Evolutionary conservation across 2,888 invertebrate species (phyloP).

Genomic region (Leptogaster cylindrica): DNA sequence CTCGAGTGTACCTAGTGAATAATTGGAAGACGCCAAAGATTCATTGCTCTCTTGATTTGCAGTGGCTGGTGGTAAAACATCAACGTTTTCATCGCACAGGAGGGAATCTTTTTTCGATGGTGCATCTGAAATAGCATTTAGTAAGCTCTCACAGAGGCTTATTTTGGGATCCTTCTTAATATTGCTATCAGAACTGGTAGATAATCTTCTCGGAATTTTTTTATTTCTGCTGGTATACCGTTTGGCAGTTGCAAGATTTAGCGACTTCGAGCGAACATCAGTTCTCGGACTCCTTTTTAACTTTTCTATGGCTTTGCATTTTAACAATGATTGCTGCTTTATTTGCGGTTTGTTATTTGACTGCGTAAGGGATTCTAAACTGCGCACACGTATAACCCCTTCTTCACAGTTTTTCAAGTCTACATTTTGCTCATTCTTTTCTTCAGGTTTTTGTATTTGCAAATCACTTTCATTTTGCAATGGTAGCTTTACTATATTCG

Average conservation of each 20-base stretch:
- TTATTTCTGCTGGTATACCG: slow-evolving; percentile 50
- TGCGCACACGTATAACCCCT: background rate
- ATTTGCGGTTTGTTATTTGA: slow-evolving; percentile 48
- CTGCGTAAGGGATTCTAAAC: slow-evolving; percentile 57
- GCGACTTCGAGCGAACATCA: slow-evolving; percentile 42
- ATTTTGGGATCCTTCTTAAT: slow-evolving; percentile 1
- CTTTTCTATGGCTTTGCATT: slow-evolving; percentile 43
- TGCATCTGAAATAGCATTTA: slow-evolving; percentile 2
- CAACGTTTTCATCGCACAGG: slow-evolving; percentile 65
- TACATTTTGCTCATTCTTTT: background rate
- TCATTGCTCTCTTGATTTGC: slow-evolving; percentile 55
- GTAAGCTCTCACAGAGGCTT: background rate
- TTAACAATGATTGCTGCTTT: slow-evolving; percentile 44
- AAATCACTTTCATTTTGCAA: background rate
- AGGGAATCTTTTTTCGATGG: slow-evolving; percentile 57
- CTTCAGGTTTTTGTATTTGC: background rate
- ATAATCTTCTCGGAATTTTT: slow-evolving; percentile 20
- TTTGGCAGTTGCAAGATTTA: slow-evolving; percentile 22
- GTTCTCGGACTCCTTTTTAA: slow-evolving; percentile 44
- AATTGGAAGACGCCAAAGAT: slow-evolving; percentile 7
- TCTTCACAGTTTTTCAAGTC: background rate
- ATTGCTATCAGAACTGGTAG: slow-evolving; percentile 34
- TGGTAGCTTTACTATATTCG: background rate
- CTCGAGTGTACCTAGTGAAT: background rate
- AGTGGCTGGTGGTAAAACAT: slow-evolving; percentile 58